These are phyloP conservation scores for Caradrina kadenii DNA, from an alignment of 2,888 invertebrate species.

Conservation along the genomic window DNA sequence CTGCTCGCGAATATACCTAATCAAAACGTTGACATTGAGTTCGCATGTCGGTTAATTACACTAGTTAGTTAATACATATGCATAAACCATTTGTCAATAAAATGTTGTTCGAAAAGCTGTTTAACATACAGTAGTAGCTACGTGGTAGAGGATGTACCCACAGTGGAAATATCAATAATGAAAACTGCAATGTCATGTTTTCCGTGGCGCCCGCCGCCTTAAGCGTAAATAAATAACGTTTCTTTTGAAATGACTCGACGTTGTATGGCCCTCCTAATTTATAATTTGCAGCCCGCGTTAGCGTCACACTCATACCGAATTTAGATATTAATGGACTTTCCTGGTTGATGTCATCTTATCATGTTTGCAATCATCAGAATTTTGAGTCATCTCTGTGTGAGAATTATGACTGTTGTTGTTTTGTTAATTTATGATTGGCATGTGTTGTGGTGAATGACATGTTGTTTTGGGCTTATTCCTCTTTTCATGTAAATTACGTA, in stretches of 20 bases:
- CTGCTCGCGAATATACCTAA: slow-evolving; percentile 28
- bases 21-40: slow-evolving; percentile 43
- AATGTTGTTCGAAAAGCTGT: slow-evolving; percentile 22
- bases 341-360: slow-evolving; percentile 56
- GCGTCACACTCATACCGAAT: slow-evolving; percentile 16
- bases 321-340: slow-evolving; percentile 40
- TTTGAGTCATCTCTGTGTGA: slow-evolving; percentile 45
- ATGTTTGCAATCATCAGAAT: slow-evolving; percentile 21
- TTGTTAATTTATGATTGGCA: slow-evolving; percentile 10
- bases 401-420: slow-evolving; percentile 27
- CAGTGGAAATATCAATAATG: slow-evolving; percentile 60
- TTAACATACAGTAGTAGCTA: slow-evolving; percentile 2
- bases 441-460: slow-evolving; percentile 3
- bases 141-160: slow-evolving; percentile 5
- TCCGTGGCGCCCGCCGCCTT: slow-evolving; percentile 47
- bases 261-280: slow-evolving; percentile 31
- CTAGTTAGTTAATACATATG: slow-evolving; percentile 27
- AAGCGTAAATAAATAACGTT: slow-evolving; percentile 30
- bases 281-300: slow-evolving; percentile 23
- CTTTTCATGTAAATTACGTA: no score
- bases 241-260: slow-evolving; percentile 35
- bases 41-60: slow-evolving; percentile 36
- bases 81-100: slow-evolving; percentile 39
- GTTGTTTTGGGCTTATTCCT: neutral
- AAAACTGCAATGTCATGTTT: slow-evolving; percentile 69